Conservation (phyloP, 2,888 invertebrate species). For the Sympetrum striolatum region DNA sequence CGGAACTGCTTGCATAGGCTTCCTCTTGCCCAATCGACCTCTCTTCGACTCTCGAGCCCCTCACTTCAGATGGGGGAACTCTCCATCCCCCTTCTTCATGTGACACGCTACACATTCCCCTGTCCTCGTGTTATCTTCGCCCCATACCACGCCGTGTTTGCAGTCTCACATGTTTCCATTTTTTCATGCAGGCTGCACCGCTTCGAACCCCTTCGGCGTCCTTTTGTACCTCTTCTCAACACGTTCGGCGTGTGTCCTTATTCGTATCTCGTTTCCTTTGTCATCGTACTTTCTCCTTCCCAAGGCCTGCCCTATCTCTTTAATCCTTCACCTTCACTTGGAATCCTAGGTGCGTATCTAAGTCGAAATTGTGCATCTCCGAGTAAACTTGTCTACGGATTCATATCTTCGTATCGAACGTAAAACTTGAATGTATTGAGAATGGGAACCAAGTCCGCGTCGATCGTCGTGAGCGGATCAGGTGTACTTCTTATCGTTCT, state of each 20-base stretch:
- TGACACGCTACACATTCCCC: not conserved
- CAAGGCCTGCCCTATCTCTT: not conserved
- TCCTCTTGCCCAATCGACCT: not conserved
- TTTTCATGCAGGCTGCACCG: not conserved
- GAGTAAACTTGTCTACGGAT: too few relatives aligned
- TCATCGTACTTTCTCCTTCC: not conserved
- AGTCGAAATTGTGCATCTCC: too few relatives aligned
- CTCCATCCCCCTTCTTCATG: not conserved
- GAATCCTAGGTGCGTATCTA: too few relatives aligned
- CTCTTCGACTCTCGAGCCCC: not conserved
- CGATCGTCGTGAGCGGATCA: too few relatives aligned
- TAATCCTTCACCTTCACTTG: not conserved
- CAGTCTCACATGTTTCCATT: not conserved
- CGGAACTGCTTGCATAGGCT: not conserved
- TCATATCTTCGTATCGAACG: too few relatives aligned
- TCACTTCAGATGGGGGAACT: not conserved
- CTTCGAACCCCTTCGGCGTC: not conserved
- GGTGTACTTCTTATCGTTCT: too few relatives aligned
- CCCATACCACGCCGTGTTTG: not conserved
- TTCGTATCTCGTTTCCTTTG: not conserved
- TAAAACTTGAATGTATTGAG: too few relatives aligned
- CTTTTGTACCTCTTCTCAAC: not conserved
- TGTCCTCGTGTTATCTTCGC: not conserved
- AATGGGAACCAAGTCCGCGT: too few relatives aligned
- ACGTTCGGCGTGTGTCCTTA: not conserved